These are phyloP conservation scores for Motacilla tschutschensis DNA, from an alignment of 2,113 vertebrate species.

Conservation along the genomic window DNA sequence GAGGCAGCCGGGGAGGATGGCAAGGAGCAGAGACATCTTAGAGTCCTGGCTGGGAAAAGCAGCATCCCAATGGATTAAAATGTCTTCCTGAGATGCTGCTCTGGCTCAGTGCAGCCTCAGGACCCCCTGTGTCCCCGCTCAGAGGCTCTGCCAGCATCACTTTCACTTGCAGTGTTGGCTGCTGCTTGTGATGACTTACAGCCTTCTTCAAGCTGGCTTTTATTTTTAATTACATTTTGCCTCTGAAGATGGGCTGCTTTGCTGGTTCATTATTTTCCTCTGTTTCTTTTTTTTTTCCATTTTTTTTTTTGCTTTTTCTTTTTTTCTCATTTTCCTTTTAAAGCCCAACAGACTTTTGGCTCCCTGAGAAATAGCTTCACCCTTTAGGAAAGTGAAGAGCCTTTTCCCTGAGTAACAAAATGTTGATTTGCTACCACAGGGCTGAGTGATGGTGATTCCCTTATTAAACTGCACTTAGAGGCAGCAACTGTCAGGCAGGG, in stretches of 20 bases:
- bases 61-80: background rate
- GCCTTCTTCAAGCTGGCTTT: slow-evolving; percentile 19
- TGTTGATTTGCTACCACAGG: slow-evolving; percentile 43
- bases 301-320: background rate
- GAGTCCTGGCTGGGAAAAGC: background rate
- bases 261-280: background rate
- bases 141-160: background rate
- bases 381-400: slow-evolving; percentile 9
- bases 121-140: background rate
- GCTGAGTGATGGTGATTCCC: slow-evolving; percentile 38
- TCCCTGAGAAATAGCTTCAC: slow-evolving; percentile 19
- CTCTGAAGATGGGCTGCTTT: slow-evolving; percentile 13
- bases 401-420: background rate
- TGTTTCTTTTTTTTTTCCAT: background rate
- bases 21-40: accelerated
- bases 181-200: slow-evolving; percentile 2
- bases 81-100: background rate
- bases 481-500: slow-evolving; percentile 48
- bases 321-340: background rate
- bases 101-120: background rate
- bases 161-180: background rate
- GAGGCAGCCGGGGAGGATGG: background rate
- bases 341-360: background rate
- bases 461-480: slow-evolving; percentile 71
- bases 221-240: slow-evolving; percentile 52